Percentiles rank a stretch among this genome's conserved stretches.
phyloP scores from a whole-genome alignment of 2,797 vertebrate species.

The Bradypodion ventrale region DNA sequence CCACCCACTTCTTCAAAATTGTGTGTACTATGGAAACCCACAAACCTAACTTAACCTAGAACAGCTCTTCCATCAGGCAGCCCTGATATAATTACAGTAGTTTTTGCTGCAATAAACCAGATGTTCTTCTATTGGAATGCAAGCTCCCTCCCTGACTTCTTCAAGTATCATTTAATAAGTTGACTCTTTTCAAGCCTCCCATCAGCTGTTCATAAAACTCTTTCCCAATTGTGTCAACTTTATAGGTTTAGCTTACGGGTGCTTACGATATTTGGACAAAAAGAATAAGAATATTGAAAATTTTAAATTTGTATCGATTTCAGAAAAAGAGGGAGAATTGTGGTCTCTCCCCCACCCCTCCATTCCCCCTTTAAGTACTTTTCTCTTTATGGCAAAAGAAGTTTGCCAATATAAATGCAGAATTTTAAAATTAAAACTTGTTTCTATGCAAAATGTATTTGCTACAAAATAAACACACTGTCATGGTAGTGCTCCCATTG shows the following conservation, averaged over 20 bases:
- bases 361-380: conserved; percentile 21
- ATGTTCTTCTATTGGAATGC: conserved; percentile 67
- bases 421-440: no score
- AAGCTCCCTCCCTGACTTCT: conserved; percentile 43
- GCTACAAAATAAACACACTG: neutral
- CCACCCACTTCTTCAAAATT: conserved; percentile 56
- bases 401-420: neutral
- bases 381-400: neutral
- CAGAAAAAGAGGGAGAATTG: conserved; percentile 20
- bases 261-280: no score
- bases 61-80: conserved; percentile 69
- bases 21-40: conserved; percentile 71
- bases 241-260: conserved; percentile 62
- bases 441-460: neutral
- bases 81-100: conserved; percentile 73
- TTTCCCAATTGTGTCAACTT: conserved; percentile 57
- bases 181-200: conserved; percentile 68
- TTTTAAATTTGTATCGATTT: conserved; percentile 36
- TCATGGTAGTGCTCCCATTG: neutral
- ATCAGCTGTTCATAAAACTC: conserved; percentile 71
- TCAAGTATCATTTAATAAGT: conserved; percentile 59
- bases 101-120: conserved; percentile 74
- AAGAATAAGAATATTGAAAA: no score
- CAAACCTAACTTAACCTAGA: conserved; percentile 69
- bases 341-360: conserved; percentile 36